Evolutionary conservation across 2,113 vertebrate genomes (phyloP).

Genomic region (Pomatorhinus ruficollis): DNA sequence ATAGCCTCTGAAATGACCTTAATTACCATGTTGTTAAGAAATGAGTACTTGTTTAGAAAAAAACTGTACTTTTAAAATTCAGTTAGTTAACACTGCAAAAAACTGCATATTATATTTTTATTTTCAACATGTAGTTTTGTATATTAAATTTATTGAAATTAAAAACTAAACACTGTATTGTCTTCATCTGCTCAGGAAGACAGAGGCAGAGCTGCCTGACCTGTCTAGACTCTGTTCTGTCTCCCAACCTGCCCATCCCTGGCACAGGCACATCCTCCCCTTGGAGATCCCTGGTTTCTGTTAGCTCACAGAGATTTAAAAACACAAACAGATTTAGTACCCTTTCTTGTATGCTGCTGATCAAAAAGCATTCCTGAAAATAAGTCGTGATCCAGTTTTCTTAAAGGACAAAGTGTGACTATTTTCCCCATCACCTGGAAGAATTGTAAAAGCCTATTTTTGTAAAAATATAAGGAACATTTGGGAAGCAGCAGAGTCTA

Average conservation of each 20-base stretch:
- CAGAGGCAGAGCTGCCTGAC: constrained; percentile 38
- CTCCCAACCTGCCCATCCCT: not conserved
- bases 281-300: not conserved
- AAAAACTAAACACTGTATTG: constrained; percentile 65
- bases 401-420: not conserved
- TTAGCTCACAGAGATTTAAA: not conserved
- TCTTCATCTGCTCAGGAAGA: constrained; percentile 63
- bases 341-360: not conserved
- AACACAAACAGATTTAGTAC: constrained; percentile 7
- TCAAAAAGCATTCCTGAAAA: constrained; percentile 2
- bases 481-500: not conserved
- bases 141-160: constrained; percentile 75
- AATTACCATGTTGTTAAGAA: constrained; percentile 74
- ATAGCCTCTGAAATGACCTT: constrained; percentile 73
- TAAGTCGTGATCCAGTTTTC: not conserved
- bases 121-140: constrained; percentile 78
- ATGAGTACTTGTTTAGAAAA: constrained; percentile 71
- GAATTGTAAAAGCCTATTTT: not conserved
- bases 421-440: constrained; percentile 2
- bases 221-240: not conserved
- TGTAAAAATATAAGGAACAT: not conserved
- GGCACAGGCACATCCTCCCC: not conserved
- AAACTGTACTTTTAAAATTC: constrained; percentile 76
- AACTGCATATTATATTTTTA: constrained; percentile 74
- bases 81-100: constrained; percentile 76